Percentiles rank a stretch among this genome's conserved stretches.
These are phyloP conservation scores for Galerucella nymphaeae DNA, from an alignment of 2,888 invertebrate species.

Conservation along the genomic window DNA sequence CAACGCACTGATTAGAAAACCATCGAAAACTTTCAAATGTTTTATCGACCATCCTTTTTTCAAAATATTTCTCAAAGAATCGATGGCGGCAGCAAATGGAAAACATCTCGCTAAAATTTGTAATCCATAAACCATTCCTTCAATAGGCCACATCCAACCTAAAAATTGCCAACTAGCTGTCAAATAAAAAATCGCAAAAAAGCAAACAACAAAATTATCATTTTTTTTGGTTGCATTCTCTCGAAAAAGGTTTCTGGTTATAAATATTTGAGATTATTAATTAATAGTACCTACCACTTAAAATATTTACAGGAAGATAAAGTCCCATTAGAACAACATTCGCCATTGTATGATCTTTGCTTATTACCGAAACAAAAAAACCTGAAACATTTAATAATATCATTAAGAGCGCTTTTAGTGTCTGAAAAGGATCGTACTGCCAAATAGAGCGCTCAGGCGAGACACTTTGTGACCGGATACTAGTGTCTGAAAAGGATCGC, in stretches of 20 bases:
- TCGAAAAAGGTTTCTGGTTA: no score
- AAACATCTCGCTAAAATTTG: constrained; percentile 57
- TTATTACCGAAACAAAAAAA: constrained; percentile 83
- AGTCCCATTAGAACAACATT: constrained; percentile 89
- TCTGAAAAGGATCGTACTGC: no score
- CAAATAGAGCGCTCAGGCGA: no score
- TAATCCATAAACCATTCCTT: constrained; percentile 70
- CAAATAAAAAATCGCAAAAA: no score
- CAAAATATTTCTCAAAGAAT: constrained; percentile 79
- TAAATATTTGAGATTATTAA: background rate
- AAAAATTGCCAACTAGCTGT: constrained; percentile 40
- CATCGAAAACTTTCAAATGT: constrained; percentile 78
- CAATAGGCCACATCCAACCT: constrained; percentile 78
- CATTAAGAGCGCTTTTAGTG: background rate
- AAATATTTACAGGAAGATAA: constrained; percentile 84
- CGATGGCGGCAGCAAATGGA: constrained; percentile 84
- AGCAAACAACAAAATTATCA: no score
- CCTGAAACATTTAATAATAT: constrained; percentile 65
- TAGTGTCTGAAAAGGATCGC: no score
- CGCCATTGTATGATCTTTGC: constrained; percentile 81
- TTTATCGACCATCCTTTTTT: constrained; percentile 79
- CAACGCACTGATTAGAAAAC: constrained; percentile 73
- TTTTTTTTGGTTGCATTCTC: no score
- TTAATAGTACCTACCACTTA: constrained; percentile 37
- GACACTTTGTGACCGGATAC: no score